These are phyloP conservation scores for Nebria brevicollis DNA, from an alignment of 2,888 invertebrate species.

Conservation along the genomic window DNA sequence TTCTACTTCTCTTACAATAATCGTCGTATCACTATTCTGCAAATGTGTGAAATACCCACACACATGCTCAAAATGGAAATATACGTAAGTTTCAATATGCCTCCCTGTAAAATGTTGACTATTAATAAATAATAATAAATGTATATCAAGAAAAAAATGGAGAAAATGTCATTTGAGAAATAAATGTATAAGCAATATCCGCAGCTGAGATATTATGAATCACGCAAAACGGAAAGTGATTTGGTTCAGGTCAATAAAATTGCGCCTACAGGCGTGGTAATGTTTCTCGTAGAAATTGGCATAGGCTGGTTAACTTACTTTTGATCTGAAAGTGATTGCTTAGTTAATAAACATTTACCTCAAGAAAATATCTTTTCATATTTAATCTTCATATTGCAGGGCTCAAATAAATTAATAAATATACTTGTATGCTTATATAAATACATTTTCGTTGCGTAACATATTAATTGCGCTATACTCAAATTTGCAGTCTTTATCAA, in stretches of 20 bases:
- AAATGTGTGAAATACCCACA: too few species aligned
- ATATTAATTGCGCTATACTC: too few species aligned
- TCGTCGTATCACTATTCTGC: too few species aligned
- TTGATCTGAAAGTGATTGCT: slow-evolving; percentile 5
- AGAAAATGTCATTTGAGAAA: background rate
- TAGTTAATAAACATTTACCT: background rate
- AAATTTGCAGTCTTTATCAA: too few species aligned
- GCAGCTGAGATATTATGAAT: slow-evolving; percentile 7
- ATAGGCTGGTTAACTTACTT: slow-evolving; percentile 1
- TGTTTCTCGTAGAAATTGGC: slow-evolving; percentile 1
- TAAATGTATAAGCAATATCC: background rate
- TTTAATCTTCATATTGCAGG: background rate
- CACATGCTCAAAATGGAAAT: too few species aligned
- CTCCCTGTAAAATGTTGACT: too few species aligned
- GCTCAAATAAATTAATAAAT: background rate
- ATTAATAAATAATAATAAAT: background rate
- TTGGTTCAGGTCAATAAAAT: slow-evolving; percentile 25
- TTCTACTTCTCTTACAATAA: background rate
- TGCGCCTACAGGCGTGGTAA: background rate
- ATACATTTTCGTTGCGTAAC: too few species aligned
- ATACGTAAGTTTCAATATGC: too few species aligned
- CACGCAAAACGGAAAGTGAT: slow-evolving; percentile 20
- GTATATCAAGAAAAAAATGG: background rate
- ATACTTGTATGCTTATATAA: too few species aligned
- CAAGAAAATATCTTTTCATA: background rate